Conservation (phyloP, 2,888 invertebrate species). For the Acleris emargana region DNA sequence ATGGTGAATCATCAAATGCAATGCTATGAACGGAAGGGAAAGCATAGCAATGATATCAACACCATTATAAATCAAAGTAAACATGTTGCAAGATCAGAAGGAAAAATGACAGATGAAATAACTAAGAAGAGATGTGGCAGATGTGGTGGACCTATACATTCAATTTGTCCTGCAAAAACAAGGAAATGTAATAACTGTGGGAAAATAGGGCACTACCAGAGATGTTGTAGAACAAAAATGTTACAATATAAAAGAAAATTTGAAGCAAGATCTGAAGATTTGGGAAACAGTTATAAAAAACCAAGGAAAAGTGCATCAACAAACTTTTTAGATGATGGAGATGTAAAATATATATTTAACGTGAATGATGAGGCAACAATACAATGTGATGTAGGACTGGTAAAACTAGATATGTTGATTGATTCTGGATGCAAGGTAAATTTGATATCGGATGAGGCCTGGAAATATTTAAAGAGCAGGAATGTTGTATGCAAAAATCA, state of each 20-base stretch:
- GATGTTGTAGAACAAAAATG: conserved; percentile 8
- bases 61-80: neutral
- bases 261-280: neutral
- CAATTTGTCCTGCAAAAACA: conserved; percentile 20
- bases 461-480: neutral
- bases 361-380: conserved; percentile 20
- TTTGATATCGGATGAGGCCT: conserved; percentile 10
- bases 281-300: neutral
- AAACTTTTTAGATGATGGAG: conserved; percentile 4
- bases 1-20: neutral
- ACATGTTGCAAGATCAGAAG: neutral
- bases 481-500: neutral
- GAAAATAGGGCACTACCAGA: conserved; percentile 27
- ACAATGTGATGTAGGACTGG: neutral
- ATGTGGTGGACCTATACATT: conserved; percentile 6
- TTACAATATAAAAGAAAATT: conserved; percentile 10
- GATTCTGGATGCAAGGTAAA: conserved; percentile 23
- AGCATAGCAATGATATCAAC: neutral
- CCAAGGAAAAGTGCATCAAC: conserved; percentile 1
- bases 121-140: conserved; percentile 13
- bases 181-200: conserved; percentile 29
- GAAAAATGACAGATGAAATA: neutral
- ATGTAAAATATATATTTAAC: conserved; percentile 35
- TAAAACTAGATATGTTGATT: conserved; percentile 11
- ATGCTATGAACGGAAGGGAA: neutral